Evolutionary conservation across 2,888 invertebrate genomes (phyloP), one percentile per base, ranked within the genome.

Genomic region (Hartigia nigra): DNA sequence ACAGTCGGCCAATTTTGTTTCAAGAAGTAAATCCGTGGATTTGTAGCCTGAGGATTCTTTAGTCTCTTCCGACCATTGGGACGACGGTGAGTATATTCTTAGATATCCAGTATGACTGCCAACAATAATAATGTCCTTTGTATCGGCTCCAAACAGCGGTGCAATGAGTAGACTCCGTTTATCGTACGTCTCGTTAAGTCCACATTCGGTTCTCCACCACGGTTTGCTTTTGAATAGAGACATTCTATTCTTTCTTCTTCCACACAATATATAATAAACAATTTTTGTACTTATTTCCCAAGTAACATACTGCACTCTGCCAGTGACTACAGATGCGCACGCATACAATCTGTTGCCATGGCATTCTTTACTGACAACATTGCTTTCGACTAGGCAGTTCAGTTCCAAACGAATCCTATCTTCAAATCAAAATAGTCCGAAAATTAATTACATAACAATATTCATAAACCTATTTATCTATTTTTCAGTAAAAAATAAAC

Each of bases 141-240:
- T 84, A 4, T 87, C 87, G 4, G 80, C 79, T 0, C 82, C 85
- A n/a, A 87, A 85, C 23, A 87, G 77, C 32, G 88, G 85, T 3
- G 85, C 83, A 3, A 90, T 84, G 32, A 90, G 78, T 55, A 91
- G 80, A 78, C 89, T 88, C 55, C 86, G 88, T 14, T 86, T 81
- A 83, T 96, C 95, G 92, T 95, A 95, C 83, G 92, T 92, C 89
- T 95, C 95, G 72, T 93, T 92, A 76, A 92, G 93, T 31, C 95
- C 95, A 87, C 95, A 96, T 76, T 94, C 93, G 23, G 95, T 95
- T 31, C 95, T 94, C 98, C 98, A 99, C 95, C 97, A 97, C 87
- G 96, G 96, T 88, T 97, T 95, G 12, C 96, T 94, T 93, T 97
- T 98, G 90, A 99, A 99, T 86, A 99, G 93, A 3, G 98, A 98